Base-by-base conservation (phyloP, 23 tunicate genomes). In the Botrylloides violaceus region DNA sequence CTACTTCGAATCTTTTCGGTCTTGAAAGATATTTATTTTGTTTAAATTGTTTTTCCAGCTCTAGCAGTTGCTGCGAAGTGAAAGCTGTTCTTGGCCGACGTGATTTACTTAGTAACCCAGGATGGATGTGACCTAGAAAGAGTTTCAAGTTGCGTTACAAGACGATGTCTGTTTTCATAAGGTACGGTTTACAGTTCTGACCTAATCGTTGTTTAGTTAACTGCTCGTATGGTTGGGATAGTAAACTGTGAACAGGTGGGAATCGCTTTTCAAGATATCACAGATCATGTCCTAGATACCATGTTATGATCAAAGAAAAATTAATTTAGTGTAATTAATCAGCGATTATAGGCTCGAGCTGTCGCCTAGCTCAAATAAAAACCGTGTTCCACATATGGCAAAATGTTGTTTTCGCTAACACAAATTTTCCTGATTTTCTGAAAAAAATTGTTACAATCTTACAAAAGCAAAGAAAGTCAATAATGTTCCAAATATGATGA, bases 11-110 rank as follows among this genome's bases (percentile, higher is more conserved):
- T 50, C 98, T 57, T 71, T 80, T 92, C 35, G 98, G 92, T 57
- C 98, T 70, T 25, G 98, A 84, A 19, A 92, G 61, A 65, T 92
- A 92, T 61, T 92, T 92, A 76, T 84, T 92, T 31, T 70, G 58
- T 59, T 80, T 84, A 72, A 92, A 92, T 59, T 92, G 98, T 29
- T 80, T 60, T 58, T 92, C 98, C 6, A 92, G 83, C 75, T 92
- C 98, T 29, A 92, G 78, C 32, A 92, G 76, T 79, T 92, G 98
- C 58, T 92, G 94, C 15, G 98, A 92, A 18, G 92, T 86, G 76
- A 92, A 92, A 15, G 98, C 98, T 29, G 98, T 92, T 63, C 98
- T 66, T 1, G 98, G 98, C 3, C 98, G 86, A 60, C 98, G 73
- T 37, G 98, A 76, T 32, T 84, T 85, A 71, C 73, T 81, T 49